Evolutionary conservation across 2,113 vertebrate genomes (phyloP).

Genomic region (Chelonoidis abingdonii): DNA sequence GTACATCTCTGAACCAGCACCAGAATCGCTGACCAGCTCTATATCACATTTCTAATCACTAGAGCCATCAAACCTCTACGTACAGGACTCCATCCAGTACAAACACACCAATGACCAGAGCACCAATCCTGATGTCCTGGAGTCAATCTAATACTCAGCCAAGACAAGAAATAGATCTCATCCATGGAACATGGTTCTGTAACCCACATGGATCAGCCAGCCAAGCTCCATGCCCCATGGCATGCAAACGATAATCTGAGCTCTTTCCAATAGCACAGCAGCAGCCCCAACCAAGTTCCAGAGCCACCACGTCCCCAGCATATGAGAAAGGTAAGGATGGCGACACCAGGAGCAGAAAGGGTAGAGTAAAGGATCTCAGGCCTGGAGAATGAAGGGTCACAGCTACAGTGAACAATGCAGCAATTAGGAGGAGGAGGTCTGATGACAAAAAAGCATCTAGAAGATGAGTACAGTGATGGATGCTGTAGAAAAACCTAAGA

Average conservation of each 20-base stretch:
- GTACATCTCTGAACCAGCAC: neutral
- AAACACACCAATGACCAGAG: neutral
- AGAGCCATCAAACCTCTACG: neutral
- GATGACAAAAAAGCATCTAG: neutral
- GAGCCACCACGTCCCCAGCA: neutral
- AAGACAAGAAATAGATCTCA: no score
- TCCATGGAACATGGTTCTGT: neutral
- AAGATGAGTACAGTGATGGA: neutral
- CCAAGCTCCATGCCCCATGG: neutral
- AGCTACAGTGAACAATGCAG: neutral
- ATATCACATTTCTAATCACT: neutral
- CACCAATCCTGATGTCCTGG: neutral
- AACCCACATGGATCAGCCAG: neutral
- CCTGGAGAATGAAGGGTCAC: neutral
- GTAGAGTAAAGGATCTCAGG: accelerated
- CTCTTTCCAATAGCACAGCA: neutral
- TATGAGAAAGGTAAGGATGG: accelerated
- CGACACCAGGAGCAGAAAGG: neutral
- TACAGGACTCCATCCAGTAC: neutral
- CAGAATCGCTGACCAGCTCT: neutral
- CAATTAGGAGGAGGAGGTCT: neutral
- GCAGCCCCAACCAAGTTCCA: neutral
- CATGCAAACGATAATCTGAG: neutral
- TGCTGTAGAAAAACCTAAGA: neutral
- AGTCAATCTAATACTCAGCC: neutral